phyloP scores from a whole-genome alignment of 2,113 vertebrate species.

The Haemorhous mexicanus region DNA sequence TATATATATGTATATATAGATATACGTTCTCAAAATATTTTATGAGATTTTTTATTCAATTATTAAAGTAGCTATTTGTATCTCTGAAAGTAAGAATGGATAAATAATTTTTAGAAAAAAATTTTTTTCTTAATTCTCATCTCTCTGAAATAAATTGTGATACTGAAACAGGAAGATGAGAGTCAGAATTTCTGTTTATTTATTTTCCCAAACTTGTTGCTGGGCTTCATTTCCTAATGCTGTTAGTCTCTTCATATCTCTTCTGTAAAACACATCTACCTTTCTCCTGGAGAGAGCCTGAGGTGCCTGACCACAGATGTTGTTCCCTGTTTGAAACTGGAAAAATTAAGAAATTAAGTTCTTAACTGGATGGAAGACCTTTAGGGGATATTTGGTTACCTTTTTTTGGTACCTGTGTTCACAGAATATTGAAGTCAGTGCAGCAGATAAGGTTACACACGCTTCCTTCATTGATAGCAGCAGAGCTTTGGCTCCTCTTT shows the following conservation, averaged over 20 bases:
- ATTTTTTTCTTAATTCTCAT: background rate
- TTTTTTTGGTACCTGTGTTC: background rate
- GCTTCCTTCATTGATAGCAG: background rate
- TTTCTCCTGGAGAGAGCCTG: background rate
- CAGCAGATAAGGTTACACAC: background rate
- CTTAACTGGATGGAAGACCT: background rate
- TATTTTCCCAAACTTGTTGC: background rate
- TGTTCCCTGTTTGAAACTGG: background rate
- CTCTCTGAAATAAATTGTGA: conserved; percentile 41
- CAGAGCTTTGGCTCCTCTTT: background rate
- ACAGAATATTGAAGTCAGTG: background rate
- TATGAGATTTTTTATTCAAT: background rate
- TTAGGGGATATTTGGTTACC: background rate
- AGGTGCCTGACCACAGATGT: background rate
- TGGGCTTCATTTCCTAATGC: background rate
- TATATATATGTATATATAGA: background rate
- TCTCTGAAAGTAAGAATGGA: background rate
- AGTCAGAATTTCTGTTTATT: conserved; percentile 40
- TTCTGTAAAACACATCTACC: background rate
- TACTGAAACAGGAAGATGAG: conserved; percentile 28
- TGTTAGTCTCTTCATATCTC: background rate
- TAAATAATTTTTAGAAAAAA: background rate
- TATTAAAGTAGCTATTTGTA: conserved; percentile 32
- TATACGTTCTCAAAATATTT: background rate
- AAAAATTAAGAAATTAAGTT: background rate